phyloP scores from a whole-genome alignment of 2,797 vertebrate genomes.

The Neostethus bicornis region DNA sequence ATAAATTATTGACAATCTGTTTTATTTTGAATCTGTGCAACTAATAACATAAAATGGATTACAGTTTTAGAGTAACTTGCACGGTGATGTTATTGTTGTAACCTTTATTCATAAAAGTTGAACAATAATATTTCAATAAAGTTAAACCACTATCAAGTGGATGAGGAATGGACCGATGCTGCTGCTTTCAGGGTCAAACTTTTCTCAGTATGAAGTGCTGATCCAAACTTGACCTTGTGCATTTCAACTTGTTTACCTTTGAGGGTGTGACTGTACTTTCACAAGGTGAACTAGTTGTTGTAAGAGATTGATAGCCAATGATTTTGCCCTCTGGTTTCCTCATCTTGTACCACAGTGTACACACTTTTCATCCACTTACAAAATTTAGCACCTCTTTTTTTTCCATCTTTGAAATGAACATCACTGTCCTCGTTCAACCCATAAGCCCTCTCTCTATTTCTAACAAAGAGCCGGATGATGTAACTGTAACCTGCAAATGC shows the following conservation, averaged over 20 bases:
- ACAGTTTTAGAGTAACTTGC: too few relatives aligned
- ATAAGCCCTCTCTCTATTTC: not conserved
- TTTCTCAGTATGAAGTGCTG: slow-evolving; percentile 1
- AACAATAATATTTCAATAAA: not conserved
- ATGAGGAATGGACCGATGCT: not conserved
- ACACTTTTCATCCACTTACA: slow-evolving; percentile 26
- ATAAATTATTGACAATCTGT: too few relatives aligned
- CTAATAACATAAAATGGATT: too few relatives aligned
- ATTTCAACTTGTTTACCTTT: slow-evolving; percentile 33
- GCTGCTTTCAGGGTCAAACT: not conserved
- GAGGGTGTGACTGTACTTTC: slow-evolving; percentile 23
- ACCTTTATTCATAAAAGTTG: slow-evolving; percentile 4
- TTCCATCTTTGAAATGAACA: slow-evolving; percentile 35
- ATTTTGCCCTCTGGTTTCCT: slow-evolving; percentile 23
- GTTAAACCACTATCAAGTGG: not conserved
- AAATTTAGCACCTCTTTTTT: slow-evolving; percentile 49
- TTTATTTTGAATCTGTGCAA: too few relatives aligned
- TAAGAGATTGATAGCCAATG: slow-evolving; percentile 42
- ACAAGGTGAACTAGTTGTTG: slow-evolving; percentile 42
- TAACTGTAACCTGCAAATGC: slow-evolving; percentile 13
- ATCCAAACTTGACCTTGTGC: slow-evolving; percentile 23
- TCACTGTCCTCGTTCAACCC: slow-evolving; percentile 35
- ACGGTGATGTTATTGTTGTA: too few relatives aligned
- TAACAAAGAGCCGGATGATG: slow-evolving; percentile 20
- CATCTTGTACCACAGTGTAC: slow-evolving; percentile 31